Percentiles rank a stretch among this genome's conserved stretches.
Conservation (phyloP, 2,888 invertebrate genomes). For the Abrostola tripartita region DNA sequence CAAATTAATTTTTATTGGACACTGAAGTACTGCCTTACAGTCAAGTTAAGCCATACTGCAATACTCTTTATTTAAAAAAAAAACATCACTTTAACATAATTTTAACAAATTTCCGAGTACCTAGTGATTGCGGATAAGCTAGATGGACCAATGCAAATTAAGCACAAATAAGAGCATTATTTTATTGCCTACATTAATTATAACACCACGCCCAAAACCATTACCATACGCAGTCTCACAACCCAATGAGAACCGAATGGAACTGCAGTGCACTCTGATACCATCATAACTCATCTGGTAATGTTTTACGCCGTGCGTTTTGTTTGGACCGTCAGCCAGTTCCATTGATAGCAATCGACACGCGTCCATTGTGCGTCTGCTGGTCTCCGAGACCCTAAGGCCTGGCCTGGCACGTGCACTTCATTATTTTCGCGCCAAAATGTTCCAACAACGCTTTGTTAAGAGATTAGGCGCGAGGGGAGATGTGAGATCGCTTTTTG, state of each 20-base stretch:
- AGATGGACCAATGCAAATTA: no score
- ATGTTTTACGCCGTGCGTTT: conserved; percentile 69
- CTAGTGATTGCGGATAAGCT: no score
- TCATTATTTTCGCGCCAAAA: conserved; percentile 88
- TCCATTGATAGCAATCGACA: conserved; percentile 82
- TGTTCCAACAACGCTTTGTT: conserved; percentile 87
- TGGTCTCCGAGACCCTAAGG: conserved; percentile 60
- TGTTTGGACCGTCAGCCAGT: conserved; percentile 69
- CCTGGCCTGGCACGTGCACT: conserved; percentile 76
- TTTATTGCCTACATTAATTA: conserved; percentile 28
- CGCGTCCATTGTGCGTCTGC: conserved; percentile 72
- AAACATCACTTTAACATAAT: no score
- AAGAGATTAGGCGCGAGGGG: conserved; percentile 85
- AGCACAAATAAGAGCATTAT: background rate
- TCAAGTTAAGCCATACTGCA: no score
- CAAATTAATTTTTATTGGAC: no score
- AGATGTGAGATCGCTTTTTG: conserved; percentile 61
- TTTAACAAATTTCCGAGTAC: no score
- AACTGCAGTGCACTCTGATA: conserved; percentile 18
- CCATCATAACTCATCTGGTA: conserved; percentile 63
- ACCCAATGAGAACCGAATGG: conserved; percentile 48
- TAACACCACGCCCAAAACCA: conserved; percentile 36
- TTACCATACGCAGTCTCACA: conserved; percentile 26
- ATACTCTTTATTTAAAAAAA: no score
- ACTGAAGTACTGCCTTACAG: no score